phyloP scores from a whole-genome alignment of 2,888 invertebrate species.

The Andricus quercusramuli region DNA sequence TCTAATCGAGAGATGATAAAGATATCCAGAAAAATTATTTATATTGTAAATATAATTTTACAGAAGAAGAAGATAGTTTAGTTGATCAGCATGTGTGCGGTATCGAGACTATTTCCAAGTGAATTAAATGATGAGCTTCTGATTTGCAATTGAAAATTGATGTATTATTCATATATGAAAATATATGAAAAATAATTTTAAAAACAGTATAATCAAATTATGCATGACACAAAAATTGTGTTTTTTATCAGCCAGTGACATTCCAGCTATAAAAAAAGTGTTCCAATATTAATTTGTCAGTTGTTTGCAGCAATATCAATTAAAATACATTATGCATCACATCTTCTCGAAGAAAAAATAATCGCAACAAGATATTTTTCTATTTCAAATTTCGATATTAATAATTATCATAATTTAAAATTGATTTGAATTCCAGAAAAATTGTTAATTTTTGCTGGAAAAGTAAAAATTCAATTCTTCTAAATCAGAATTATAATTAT shows the following conservation, averaged over 20 bases:
- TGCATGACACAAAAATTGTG: too few species aligned
- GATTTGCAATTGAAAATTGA: neutral
- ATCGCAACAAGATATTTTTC: neutral
- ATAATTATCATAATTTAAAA: neutral
- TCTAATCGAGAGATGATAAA: neutral
- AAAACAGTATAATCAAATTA: too few species aligned
- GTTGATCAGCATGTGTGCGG: slow-evolving; percentile 62
- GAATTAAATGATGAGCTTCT: slow-evolving; percentile 3
- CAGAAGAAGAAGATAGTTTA: slow-evolving; percentile 44
- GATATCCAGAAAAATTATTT: neutral
- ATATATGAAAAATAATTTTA: too few species aligned
- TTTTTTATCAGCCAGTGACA: too few species aligned
- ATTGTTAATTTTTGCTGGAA: too few species aligned
- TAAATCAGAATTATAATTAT: too few species aligned
- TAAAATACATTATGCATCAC: slow-evolving; percentile 67
- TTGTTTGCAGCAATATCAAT: too few species aligned
- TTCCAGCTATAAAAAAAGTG: too few species aligned
- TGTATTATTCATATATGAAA: too few species aligned
- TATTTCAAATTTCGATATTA: neutral
- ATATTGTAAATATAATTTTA: neutral
- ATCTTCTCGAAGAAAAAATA: neutral
- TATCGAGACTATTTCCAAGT: slow-evolving; percentile 55
- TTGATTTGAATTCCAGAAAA: neutral
- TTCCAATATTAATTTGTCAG: too few species aligned
- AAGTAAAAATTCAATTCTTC: too few species aligned